Evolutionary conservation across 2,888 invertebrate species (phyloP).

Genomic region (Acleris literana): DNA sequence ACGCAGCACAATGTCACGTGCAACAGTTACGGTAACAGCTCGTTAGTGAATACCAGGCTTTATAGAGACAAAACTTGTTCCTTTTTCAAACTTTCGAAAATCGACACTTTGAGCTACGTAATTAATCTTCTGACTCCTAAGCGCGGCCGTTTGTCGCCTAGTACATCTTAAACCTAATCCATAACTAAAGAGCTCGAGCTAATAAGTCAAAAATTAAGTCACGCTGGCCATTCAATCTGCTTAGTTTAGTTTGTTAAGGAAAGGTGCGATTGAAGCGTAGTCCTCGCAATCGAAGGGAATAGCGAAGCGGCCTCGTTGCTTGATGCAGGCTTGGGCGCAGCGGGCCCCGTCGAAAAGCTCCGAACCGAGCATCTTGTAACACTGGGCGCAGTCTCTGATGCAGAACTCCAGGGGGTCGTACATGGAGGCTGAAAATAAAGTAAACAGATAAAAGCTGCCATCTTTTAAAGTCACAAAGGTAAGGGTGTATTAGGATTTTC

Average conservation of each 20-base stretch:
- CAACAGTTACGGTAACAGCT: too few relatives aligned
- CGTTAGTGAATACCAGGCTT: too few relatives aligned
- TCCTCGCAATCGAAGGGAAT: conserved; percentile 89
- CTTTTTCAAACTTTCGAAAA: too few relatives aligned
- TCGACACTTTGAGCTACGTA: too few relatives aligned
- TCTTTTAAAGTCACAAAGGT: background rate
- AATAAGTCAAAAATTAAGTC: too few relatives aligned
- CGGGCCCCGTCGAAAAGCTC: conserved; percentile 92
- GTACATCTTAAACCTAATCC: too few relatives aligned
- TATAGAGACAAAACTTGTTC: too few relatives aligned
- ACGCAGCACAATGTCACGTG: too few relatives aligned
- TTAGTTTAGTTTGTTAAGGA: conserved; percentile 82
- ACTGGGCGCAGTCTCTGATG: conserved; percentile 94
- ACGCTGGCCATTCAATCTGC: background rate
- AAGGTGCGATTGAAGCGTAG: conserved; percentile 90
- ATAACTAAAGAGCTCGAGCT: too few relatives aligned
- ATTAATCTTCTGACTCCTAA: too few relatives aligned
- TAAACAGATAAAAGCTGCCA: background rate
- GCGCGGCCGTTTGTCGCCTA: too few relatives aligned
- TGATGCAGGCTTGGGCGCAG: conserved; percentile 93
- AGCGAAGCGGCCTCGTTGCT: conserved; percentile 87
- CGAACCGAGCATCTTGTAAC: conserved; percentile 93
- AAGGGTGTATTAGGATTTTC: too few relatives aligned
- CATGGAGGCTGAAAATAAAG: conserved; percentile 62
- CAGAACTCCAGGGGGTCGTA: conserved; percentile 87